Evolutionary conservation across 2,888 invertebrate genomes (phyloP), one percentile per base, ranked within the genome.

Genomic region (Drosophila pullipes): DNA sequence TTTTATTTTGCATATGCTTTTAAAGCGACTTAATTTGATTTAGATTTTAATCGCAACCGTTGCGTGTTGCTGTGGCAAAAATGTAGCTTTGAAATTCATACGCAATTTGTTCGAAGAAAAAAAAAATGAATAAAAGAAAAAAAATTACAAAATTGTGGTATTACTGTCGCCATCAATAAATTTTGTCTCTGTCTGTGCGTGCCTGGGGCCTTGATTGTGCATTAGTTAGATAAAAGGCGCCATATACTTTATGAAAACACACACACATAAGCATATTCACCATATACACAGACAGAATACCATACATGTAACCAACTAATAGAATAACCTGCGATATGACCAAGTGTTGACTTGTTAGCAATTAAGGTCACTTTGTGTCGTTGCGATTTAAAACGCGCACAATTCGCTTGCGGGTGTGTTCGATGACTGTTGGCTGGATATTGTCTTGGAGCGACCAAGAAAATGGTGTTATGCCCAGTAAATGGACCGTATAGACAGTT

Each of bases 11-110:
- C 90, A 89, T 85, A 85, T 81, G 90, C 85, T 85, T 81, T 85
- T 85, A 83, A 78, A 90, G 90, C 89, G 90, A 90, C 90, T 85
- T 86, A 89, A 86, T 90, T 89, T 86, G 89, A 90, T 86, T 86
- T 90, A 86, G 87, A 90, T 86, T 89, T 90, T 83, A 86, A 90
- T 90, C 85, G 87, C 87, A 55, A 72, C 60, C 84, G 76, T 90
- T 90, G 89, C 89, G 91, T 89, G 87, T 89, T 71, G 69, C 79
- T 76, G 25, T 64, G 18, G 58, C 69, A 78, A 75, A 86, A 78
- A 79, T 75, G 60, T 66, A 63, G 70, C 41, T 69, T 65, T 59
- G 63, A 77, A 81, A 81, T 77, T 69, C 74, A 89, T 87, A 76
- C 85, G 72, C 82, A 82, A 84, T 82, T 78, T 76, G 82, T 82